Evolutionary conservation across 2,113 vertebrate species (phyloP).

Genomic region (Anser cygnoides): DNA sequence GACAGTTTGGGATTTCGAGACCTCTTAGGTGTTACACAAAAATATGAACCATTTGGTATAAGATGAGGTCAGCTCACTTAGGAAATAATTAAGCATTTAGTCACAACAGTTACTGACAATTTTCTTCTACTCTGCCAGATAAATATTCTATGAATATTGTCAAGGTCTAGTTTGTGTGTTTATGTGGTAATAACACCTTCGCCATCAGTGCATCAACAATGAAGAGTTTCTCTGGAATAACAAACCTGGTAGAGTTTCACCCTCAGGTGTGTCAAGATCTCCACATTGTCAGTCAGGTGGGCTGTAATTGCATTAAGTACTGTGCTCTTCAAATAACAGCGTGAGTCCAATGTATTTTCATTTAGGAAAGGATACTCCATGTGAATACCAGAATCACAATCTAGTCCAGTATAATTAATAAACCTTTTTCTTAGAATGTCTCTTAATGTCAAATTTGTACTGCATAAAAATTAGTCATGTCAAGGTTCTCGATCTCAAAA

Average conservation of each 20-base stretch:
- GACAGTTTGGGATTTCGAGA: not conserved
- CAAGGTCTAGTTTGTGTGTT: not conserved
- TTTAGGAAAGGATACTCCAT: not conserved
- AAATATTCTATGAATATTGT: not conserved
- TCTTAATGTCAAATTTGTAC: not conserved
- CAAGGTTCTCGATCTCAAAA: not conserved
- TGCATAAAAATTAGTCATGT: not conserved
- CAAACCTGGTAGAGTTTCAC: not conserved
- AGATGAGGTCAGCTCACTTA: not conserved
- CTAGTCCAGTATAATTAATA: not conserved
- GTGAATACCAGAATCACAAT: not conserved
- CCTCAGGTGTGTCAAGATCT: not conserved
- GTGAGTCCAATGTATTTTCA: not conserved
- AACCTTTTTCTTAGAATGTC: not conserved
- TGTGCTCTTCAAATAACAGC: not conserved
- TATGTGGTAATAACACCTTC: not conserved
- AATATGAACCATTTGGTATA: not conserved
- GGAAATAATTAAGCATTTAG: not conserved
- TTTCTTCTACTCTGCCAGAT: not conserved
- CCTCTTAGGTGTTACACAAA: not conserved
- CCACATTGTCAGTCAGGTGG: not conserved
- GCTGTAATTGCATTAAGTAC: not conserved
- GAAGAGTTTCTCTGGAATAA: not conserved
- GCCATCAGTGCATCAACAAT: fast-evolving
- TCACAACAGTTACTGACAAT: not conserved